Evolutionary conservation across 2,888 invertebrate genomes (phyloP), one percentile per base, ranked within the genome.

Genomic region (Agapostemon virescens): DNA sequence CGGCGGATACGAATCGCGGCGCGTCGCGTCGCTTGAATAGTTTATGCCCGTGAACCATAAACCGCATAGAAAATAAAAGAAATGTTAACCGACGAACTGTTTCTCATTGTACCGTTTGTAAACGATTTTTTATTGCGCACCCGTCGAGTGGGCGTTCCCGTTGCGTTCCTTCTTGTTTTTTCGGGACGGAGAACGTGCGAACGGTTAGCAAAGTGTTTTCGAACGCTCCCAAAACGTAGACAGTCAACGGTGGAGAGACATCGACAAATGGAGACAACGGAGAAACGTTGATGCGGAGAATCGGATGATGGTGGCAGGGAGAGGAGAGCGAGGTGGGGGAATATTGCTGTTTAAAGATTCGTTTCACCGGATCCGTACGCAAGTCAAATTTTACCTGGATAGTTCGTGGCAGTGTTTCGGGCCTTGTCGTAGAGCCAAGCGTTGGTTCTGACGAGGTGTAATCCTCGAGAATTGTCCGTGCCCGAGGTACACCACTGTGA

Each of bases 401-500:
- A 87, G 90, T 92, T 90, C 90, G 91, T 90, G 91, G 89, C 87
- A 91, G 89, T 88, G 90, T 88, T 88, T 92, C 92, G 85, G 90
- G 86, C 88, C 91, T 92, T 84, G 92, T 88, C 84, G 92, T 88
- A 89, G 91, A 88, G 87, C 90, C 90, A 88, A 90, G 87, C 82
- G 91, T 88, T 83, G 91, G 90, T 90, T 92, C 92, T 87, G 91
- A 89, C 87, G 91, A 90, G 91, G 89, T 87, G 90, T 92, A 92
- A 92, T 92, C 91, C 90, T 92, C 92, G 88, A 91, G 91, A 87
- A 92, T 92, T 85, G 92, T 92, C 92, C 92, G 91, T 89, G 92
- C 88, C 86, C 90, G 91, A 90, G 91, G 90, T 89, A 91, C 90
- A 90, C 89, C 91, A 91, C 90, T 91, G 88, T 92, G 92, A 91